Conservation (phyloP, 2,113 vertebrate species). For the Spea multiplicata region DNA sequence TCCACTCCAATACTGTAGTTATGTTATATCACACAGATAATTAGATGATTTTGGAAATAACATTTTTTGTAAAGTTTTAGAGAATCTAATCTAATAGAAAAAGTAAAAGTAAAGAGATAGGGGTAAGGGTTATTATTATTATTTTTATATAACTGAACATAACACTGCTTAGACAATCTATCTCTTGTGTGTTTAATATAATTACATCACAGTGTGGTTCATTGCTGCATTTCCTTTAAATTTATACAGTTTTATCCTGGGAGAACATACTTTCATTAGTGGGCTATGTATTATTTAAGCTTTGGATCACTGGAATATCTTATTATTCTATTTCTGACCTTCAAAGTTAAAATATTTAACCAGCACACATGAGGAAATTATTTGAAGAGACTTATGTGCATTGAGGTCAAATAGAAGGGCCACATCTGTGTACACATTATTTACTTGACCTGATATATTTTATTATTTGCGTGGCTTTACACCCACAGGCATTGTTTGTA, state of each 20-base stretch:
- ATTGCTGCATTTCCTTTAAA: constrained; percentile 24
- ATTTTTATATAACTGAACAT: too few species aligned
- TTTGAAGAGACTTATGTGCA: constrained; percentile 15
- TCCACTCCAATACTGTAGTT: too few species aligned
- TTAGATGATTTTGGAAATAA: too few species aligned
- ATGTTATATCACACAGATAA: too few species aligned
- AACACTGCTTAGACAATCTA: not conserved
- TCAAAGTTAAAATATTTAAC: constrained; percentile 49
- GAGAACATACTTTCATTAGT: constrained; percentile 39
- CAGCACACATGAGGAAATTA: constrained; percentile 31
- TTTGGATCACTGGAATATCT: constrained; percentile 19
- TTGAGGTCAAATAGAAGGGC: constrained; percentile 15
- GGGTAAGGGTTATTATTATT: too few species aligned
- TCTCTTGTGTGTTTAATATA: constrained; percentile 25
- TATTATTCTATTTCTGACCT: constrained; percentile 45
- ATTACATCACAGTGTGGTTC: constrained; percentile 27
- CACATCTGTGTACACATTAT: constrained; percentile 38
- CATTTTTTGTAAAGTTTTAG: too few species aligned
- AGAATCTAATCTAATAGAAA: too few species aligned
- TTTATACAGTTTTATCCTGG: constrained; percentile 28
- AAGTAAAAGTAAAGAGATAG: too few species aligned
- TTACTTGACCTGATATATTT: constrained; percentile 32
- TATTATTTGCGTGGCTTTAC: constrained; percentile 25
- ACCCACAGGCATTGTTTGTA: not conserved
- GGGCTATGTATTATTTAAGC: constrained; percentile 40